These are phyloP conservation scores for Harmothoe impar DNA, from an alignment of 2,888 invertebrate genomes.

Conservation along the genomic window DNA sequence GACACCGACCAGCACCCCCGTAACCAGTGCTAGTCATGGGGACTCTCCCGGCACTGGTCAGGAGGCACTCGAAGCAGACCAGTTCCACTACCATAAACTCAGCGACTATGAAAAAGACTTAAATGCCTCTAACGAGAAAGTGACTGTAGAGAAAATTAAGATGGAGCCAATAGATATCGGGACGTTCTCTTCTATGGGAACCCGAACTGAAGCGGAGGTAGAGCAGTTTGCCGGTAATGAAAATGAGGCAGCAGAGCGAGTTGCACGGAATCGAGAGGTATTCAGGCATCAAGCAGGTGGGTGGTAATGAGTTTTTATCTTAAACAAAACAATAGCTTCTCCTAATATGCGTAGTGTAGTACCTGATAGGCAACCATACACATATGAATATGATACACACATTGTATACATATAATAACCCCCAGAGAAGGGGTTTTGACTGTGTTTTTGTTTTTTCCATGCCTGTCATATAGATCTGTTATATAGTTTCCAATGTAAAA, in stretches of 20 bases:
- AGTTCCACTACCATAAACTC: constrained; percentile 63
- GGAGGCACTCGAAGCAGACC: constrained; percentile 52
- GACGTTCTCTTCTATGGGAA: constrained; percentile 66
- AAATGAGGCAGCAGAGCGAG: constrained; percentile 23
- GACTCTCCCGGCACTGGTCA: neutral
- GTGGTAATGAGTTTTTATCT: neutral
- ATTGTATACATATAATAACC: too few relatives aligned
- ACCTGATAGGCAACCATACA: too few relatives aligned
- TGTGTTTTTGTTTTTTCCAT: too few relatives aligned
- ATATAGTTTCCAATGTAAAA: too few relatives aligned
- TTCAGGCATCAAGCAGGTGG: constrained; percentile 51
- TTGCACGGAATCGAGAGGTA: constrained; percentile 38
- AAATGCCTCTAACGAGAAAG: constrained; percentile 72
- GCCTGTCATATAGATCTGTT: too few relatives aligned
- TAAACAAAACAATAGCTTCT: too few relatives aligned
- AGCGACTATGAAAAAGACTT: constrained; percentile 71
- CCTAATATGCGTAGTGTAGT: too few relatives aligned
- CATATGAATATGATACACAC: too few relatives aligned
- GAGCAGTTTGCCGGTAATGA: neutral
- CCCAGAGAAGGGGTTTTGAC: too few relatives aligned
- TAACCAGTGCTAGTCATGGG: neutral
- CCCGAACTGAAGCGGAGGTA: constrained; percentile 9
- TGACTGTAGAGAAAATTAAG: constrained; percentile 75
- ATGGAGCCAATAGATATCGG: constrained; percentile 73
- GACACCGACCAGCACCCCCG: neutral